Base-by-base conservation (phyloP, 2,888 invertebrate genomes). In the Hemistola chrysoprasaria region DNA sequence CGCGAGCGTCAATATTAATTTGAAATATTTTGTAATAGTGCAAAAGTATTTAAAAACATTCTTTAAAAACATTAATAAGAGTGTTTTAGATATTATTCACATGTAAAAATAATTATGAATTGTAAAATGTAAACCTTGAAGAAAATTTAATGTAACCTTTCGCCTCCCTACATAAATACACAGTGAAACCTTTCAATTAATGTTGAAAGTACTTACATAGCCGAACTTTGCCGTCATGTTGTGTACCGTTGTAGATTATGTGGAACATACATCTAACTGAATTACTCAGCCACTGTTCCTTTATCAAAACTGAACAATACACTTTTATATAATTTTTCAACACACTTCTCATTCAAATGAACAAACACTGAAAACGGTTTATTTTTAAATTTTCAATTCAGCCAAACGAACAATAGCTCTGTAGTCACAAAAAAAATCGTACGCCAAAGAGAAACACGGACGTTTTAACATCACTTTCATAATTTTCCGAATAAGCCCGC, bases 201-300 rank as follows among this genome's bases (percentile, higher is more conserved):
- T 22, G 6, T 10, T 8, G 40, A 40, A 31, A 40, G 10, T 54
- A 89, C 90, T 82, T 72, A 90, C 90, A 90, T 90, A 90, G 90
- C 90, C 88, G 78, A 88, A 86, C 86, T 88, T 89, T 90, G 88
- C 90, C 90, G 90, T 90, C 90, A 90, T 90, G 90, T 86, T 90
- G 88, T 84, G 86, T 84, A 78, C 83, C 85, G 87, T 88, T 88
- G 84, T 87, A 86, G 80, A 83, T 84, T 84, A 86, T 86, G 78
- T 79, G 73, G 83, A 80, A 84, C 86, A 87, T 72, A 76, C 88
- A 88, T 88, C 88, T 88, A 88, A 87, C 84, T 80, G 82, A 84
- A 80, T 84, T 87, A 65, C 75, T 69, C 86, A 67, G 77, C 80
- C 62, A 77, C 66, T 76, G 78, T 84, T 78, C 82, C 75, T 78